Percentiles rank a stretch among this genome's conserved stretches.
Conservation (phyloP, 2,797 vertebrate species). For the Scolopax bukidnonensis region DNA sequence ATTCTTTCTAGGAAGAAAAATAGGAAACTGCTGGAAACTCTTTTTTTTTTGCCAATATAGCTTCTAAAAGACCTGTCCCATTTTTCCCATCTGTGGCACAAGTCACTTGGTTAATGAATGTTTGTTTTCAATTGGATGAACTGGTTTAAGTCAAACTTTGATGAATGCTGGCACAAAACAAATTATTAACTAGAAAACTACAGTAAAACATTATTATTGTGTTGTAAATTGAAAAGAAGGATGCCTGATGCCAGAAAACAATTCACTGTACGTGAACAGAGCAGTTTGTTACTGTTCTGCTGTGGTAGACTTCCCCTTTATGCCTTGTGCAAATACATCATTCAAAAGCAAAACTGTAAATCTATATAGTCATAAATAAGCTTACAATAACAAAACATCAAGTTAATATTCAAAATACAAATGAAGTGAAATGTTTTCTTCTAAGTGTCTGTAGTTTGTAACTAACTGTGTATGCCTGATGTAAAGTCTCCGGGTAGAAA, state of each 20-base stretch:
- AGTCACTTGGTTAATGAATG: conserved; percentile 21
- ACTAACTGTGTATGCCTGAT: background rate
- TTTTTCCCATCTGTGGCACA: background rate
- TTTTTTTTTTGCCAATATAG: background rate
- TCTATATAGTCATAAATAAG: background rate
- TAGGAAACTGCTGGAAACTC: background rate
- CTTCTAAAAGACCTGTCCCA: background rate
- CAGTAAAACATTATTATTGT: background rate
- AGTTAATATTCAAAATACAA: background rate
- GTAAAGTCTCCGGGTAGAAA: background rate
- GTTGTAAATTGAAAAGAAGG: conserved; percentile 3
- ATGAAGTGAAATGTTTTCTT: background rate
- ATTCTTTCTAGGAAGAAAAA: conserved; percentile 22
- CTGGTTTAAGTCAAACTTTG: conserved; percentile 17
- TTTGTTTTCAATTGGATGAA: conserved; percentile 12
- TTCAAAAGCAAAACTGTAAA: background rate
- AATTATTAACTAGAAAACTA: conserved; percentile 15
- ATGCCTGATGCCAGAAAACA: conserved; percentile 10
- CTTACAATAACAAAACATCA: background rate
- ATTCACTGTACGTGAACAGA: background rate
- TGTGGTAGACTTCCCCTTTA: background rate
- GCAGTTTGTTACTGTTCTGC: conserved; percentile 35
- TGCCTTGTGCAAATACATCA: background rate
- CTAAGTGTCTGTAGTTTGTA: background rate
- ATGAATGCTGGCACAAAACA: conserved; percentile 20